These are phyloP conservation scores for Bombus cullumanus DNA, from an alignment of 1,140 invertebrate species.

Conservation along the genomic window DNA sequence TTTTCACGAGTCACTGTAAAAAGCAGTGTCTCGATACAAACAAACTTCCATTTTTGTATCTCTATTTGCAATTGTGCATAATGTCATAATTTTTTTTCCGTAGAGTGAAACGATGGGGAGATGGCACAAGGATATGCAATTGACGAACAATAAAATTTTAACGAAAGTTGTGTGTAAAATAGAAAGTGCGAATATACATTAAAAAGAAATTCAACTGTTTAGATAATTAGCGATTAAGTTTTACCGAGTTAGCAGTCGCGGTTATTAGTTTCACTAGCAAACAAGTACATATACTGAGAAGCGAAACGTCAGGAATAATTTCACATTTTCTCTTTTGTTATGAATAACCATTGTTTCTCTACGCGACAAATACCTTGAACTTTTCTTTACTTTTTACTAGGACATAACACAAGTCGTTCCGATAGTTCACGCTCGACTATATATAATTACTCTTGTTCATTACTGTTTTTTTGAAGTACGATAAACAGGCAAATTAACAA, in stretches of 20 bases:
- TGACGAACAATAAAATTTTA: slow-evolving; percentile 2
- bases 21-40: neutral
- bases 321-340: slow-evolving; percentile 30
- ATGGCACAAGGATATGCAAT: neutral
- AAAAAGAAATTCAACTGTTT: slow-evolving; percentile 7
- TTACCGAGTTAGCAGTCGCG: neutral
- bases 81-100: neutral
- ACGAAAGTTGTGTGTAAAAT: neutral
- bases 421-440: neutral
- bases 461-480: neutral
- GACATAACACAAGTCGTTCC: neutral
- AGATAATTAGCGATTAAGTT: slow-evolving; percentile 7
- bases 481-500: neutral
- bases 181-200: neutral
- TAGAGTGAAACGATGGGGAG: neutral
- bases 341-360: neutral
- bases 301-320: slow-evolving; percentile 6
- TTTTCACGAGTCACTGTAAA: neutral
- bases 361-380: neutral
- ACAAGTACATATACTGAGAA: neutral
- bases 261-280: slow-evolving; percentile 16
- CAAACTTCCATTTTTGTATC: neutral
- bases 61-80: neutral
- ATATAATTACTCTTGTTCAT: neutral
- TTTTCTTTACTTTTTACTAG: neutral